Base-by-base conservation (phyloP, 2,888 invertebrate species). In the Homarus gammarus region DNA sequence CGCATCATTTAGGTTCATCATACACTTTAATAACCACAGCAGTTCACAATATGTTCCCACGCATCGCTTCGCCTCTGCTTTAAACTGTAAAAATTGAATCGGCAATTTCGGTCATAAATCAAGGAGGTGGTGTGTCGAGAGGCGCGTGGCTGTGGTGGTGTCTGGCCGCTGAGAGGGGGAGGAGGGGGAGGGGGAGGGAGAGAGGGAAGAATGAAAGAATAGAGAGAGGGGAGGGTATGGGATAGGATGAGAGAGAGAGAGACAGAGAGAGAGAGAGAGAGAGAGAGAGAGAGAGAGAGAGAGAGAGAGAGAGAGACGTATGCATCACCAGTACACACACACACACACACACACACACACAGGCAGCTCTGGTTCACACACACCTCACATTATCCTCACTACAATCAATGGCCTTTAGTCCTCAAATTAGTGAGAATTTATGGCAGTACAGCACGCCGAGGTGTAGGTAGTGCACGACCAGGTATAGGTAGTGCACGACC, bases 271-370 rank as follows among this genome's bases (percentile, higher is more conserved):
- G n/a, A n/a, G n/a, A n/a, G n/a, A n/a, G n/a, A n/a, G n/a, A n/a
- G 61, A 61, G 27, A 18, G 61, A 27, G 61, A 61, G 27, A 18
- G 27, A 27, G 61, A 61, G 27, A 18, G 61, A 27, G 61, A 61
- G 27, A 18, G 27, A 64, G 27, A 22, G 5, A 27, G 64, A 22
- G 5, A 64, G 27, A 27, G 27, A n/a, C 33, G 27, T 31, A 40
- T 44, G 44, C 27, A 6, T n/a, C n/a, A 75, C 75, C 38, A 22
- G 44, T 44, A 75, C 75, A 44, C 75, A 44, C 75, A 44, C 75
- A 44, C 75, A 44, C 75, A 44, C 75, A 44, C 75, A 44, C 75
- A 44, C 75, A 44, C 75, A 44, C 75, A 44, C 75, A 44, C 75
- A 44, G 40, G 22, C 51, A 51, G 31, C 51, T 49, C 51, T 78